Conservation (phyloP, 2,888 invertebrate genomes). For the Punctoribates punctum region DNA sequence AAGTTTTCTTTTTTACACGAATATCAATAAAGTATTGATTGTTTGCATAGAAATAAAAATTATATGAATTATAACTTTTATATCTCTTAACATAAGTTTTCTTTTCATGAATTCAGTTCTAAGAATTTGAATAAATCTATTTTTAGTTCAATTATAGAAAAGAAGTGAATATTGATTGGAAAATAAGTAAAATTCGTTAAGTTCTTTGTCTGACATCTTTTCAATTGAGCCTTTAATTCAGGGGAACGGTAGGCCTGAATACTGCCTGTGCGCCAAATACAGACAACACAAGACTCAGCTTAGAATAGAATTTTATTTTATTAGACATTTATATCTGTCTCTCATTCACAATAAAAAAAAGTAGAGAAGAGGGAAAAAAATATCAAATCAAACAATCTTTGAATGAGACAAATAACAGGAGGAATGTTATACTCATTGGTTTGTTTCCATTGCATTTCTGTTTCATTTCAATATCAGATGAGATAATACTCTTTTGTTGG, state of each 20-base stretch:
- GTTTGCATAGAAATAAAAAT: slow-evolving; percentile 26
- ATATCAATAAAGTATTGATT: slow-evolving; percentile 25
- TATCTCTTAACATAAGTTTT: slow-evolving; percentile 1
- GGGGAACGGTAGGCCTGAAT: background rate
- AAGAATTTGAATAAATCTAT: slow-evolving; percentile 17
- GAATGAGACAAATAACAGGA: background rate
- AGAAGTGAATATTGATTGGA: slow-evolving; percentile 24
- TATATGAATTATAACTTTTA: background rate
- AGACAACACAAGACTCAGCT: background rate
- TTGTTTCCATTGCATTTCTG: background rate
- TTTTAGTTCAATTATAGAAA: background rate
- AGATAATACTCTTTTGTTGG: slow-evolving; percentile 21
- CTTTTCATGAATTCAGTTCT: background rate
- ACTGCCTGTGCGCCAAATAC: background rate
- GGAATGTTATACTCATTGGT: slow-evolving; percentile 11
- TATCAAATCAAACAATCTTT: slow-evolving; percentile 20
- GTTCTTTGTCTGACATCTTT: slow-evolving; percentile 28
- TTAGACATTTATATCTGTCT: slow-evolving; percentile 20
- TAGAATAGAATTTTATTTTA: slow-evolving; percentile 14
- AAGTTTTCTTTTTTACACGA: background rate
- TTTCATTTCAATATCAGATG: background rate
- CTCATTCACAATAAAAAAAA: background rate
- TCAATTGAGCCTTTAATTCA: slow-evolving; percentile 24
- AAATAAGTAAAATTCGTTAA: slow-evolving; percentile 11
- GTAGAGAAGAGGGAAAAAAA: background rate